These are phyloP conservation scores for Celastrina argiolus DNA, from an alignment of 2,888 invertebrate species.

Conservation along the genomic window DNA sequence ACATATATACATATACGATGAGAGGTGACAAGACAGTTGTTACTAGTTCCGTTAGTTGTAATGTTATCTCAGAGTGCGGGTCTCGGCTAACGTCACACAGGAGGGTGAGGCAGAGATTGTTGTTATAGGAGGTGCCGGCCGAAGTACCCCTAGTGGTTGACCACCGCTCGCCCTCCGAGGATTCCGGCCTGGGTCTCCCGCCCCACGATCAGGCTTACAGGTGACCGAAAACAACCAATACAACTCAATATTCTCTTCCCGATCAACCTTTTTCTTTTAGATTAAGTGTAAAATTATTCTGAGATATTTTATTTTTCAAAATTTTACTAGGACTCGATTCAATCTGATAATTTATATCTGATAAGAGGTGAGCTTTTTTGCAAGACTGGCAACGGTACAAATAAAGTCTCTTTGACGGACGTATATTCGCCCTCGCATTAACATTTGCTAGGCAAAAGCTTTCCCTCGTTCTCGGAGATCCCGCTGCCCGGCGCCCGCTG, in stretches of 20 bases:
- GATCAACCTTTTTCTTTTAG: constrained; percentile 12
- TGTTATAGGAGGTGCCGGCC: constrained; percentile 77
- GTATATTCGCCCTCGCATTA: constrained; percentile 1
- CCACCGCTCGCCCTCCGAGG: constrained; percentile 93
- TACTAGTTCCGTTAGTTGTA: background rate
- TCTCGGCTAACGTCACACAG: constrained; percentile 28
- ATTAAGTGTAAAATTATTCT: constrained; percentile 11
- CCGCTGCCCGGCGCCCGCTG: constrained; percentile 42
- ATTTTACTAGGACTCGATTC: background rate
- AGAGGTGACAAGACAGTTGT: constrained; percentile 18
- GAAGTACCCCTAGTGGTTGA: constrained; percentile 81
- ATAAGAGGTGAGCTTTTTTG: background rate
- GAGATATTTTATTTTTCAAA: constrained; percentile 17
- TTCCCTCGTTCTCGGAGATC: background rate
- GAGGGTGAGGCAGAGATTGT: constrained; percentile 74
- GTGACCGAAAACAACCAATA: constrained; percentile 58
- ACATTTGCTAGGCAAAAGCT: constrained; percentile 7
- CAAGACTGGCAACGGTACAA: background rate
- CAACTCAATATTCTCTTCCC: constrained; percentile 20
- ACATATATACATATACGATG: constrained; percentile 21
- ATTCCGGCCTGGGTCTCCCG: constrained; percentile 95
- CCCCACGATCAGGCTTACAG: constrained; percentile 84
- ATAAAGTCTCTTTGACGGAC: constrained; percentile 20
- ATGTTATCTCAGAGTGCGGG: constrained; percentile 22
- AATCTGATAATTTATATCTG: background rate